These are phyloP conservation scores for Coregonus ussuriensis DNA, from an alignment of 2,797 vertebrate genomes.

Conservation along the genomic window DNA sequence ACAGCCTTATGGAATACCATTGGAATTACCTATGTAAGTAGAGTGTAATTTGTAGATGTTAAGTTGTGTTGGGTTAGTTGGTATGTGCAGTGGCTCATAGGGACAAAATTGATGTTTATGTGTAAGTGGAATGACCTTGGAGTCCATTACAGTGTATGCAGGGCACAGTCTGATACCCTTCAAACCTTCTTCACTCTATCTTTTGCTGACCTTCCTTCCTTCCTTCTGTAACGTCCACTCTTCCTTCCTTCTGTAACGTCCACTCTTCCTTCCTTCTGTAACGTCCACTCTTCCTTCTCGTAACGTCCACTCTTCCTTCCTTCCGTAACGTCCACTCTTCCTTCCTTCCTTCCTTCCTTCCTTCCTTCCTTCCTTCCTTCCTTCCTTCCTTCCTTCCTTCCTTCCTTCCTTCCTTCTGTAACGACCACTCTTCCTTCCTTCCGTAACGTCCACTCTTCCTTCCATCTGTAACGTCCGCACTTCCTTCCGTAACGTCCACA, in stretches of 20 bases:
- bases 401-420: too few relatives aligned
- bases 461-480: too few relatives aligned
- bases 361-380: too few relatives aligned
- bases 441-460: too few relatives aligned
- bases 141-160: neutral
- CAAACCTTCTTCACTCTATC: neutral
- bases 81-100: neutral
- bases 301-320: too few relatives aligned
- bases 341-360: too few relatives aligned
- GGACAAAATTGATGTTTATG: neutral
- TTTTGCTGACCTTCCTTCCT: neutral
- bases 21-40: neutral
- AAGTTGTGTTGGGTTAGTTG: neutral
- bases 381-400: too few relatives aligned
- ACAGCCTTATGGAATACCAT: too few relatives aligned
- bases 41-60: neutral
- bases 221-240: neutral
- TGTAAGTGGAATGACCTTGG: neutral
- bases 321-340: too few relatives aligned
- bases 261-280: too few relatives aligned
- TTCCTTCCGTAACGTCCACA: neutral
- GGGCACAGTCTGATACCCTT: neutral
- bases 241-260: neutral
- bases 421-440: too few relatives aligned
- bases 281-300: too few relatives aligned